phyloP scores from a whole-genome alignment of 2,888 invertebrate genomes.

The Mellilla xanthometata region DNA sequence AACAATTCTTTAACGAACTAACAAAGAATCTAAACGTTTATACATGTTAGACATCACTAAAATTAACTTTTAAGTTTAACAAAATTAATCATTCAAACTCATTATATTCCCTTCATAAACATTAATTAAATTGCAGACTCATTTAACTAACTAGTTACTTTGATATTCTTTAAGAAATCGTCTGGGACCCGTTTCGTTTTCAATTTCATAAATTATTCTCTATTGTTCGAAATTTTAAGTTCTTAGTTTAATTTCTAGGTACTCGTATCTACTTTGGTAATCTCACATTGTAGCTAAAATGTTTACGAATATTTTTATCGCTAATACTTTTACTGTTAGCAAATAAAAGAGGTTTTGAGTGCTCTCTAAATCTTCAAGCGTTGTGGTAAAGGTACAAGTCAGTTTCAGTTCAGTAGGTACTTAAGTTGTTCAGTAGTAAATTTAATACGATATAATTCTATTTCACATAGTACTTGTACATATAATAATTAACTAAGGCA shows the following conservation, averaged over 20 bases:
- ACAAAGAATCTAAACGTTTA: conserved; percentile 19
- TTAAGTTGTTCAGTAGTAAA: too few species aligned
- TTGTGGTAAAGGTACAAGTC: too few species aligned
- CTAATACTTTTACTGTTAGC: too few species aligned
- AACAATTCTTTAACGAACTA: not conserved
- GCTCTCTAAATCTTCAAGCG: too few species aligned
- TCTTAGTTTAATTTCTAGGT: conserved; percentile 23
- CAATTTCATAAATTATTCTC: conserved; percentile 28
- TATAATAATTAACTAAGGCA: too few species aligned
- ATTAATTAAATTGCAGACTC: conserved; percentile 38
- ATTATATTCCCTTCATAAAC: conserved; percentile 35
- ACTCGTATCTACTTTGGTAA: too few species aligned
- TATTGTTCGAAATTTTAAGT: conserved; percentile 23
- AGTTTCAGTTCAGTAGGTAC: too few species aligned
- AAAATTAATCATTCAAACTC: conserved; percentile 34
- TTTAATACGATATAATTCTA: too few species aligned
- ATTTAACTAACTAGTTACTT: conserved; percentile 40
- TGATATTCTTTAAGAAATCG: conserved; percentile 41
- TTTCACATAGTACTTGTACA: too few species aligned
- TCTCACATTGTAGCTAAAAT: too few species aligned
- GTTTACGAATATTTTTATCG: too few species aligned
- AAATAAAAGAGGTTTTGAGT: too few species aligned
- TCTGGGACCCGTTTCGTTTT: conserved; percentile 29
- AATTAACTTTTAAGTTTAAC: conserved; percentile 29
- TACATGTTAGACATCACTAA: conserved; percentile 26